Evolutionary conservation across 2,113 vertebrate genomes (phyloP).

Genomic region (Prunella fulvescens): DNA sequence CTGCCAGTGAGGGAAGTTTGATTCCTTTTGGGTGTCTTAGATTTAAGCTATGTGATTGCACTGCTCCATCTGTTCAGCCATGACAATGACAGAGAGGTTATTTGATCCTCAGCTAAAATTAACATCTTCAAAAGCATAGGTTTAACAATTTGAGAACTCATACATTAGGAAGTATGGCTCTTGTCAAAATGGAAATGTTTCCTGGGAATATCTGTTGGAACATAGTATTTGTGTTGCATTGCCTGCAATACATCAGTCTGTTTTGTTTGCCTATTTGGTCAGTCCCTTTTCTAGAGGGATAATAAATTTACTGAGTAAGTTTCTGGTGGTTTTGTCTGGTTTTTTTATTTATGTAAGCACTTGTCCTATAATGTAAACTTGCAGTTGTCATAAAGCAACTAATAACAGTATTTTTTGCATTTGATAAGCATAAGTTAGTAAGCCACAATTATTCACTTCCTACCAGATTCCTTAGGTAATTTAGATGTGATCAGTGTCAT

Average conservation of each 20-base stretch:
- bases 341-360: background rate
- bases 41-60: background rate
- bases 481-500: background rate
- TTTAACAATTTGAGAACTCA: background rate
- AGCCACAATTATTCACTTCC: background rate
- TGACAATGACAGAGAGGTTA: background rate
- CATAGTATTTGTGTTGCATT: background rate
- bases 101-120: conserved; percentile 14
- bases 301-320: background rate
- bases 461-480: background rate
- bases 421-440: background rate
- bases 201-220: background rate
- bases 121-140: background rate
- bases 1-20: background rate
- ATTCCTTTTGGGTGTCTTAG: background rate
- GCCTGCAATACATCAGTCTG: background rate
- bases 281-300: background rate
- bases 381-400: background rate
- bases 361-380: background rate
- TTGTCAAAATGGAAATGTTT: background rate
- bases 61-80: conserved; percentile 23
- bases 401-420: background rate
- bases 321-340: background rate
- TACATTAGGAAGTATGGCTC: background rate
- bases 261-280: background rate